Percentiles rank a stretch among this genome's conserved stretches.
phyloP scores from a whole-genome alignment of 2,113 vertebrate species.

The Grammomys dolichurus region DNA sequence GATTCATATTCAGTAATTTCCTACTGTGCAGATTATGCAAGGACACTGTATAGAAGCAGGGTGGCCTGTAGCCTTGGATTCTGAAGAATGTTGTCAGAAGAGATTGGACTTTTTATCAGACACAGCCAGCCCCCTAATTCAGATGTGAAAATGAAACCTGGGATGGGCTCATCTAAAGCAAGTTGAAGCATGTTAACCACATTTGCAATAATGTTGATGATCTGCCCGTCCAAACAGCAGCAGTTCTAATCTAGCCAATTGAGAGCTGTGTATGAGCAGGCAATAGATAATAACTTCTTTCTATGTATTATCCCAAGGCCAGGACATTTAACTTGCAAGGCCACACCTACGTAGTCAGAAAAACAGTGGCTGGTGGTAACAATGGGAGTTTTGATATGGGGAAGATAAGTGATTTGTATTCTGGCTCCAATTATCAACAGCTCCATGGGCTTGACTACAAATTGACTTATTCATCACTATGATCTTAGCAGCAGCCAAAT shows the following conservation, averaged over 20 bases:
- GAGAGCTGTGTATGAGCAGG: not conserved
- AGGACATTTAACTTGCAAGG: not conserved
- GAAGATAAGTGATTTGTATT: not conserved
- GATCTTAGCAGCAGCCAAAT: conserved; percentile 12
- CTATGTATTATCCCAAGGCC: not conserved
- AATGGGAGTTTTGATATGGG: not conserved
- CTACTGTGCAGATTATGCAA: not conserved
- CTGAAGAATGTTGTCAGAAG: not conserved
- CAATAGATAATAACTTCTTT: not conserved
- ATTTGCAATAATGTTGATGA: not conserved
- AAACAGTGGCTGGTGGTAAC: not conserved
- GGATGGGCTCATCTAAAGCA: conserved; percentile 41
- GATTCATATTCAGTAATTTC: not conserved
- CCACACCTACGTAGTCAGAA: not conserved
- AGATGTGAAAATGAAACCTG: conserved; percentile 19
- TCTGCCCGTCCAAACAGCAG: not conserved
- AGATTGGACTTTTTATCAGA: not conserved
- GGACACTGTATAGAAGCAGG: too few relatives aligned
- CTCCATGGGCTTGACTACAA: conserved; percentile 8
- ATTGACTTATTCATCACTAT: not conserved
- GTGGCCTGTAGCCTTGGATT: not conserved
- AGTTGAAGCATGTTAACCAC: not conserved
- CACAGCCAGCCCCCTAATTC: not conserved
- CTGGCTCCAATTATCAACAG: not conserved
- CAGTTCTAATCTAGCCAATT: not conserved